These are phyloP conservation scores for Halocynthia roretzi DNA, from an alignment of 23 tunicate genomes.

Conservation along the genomic window DNA sequence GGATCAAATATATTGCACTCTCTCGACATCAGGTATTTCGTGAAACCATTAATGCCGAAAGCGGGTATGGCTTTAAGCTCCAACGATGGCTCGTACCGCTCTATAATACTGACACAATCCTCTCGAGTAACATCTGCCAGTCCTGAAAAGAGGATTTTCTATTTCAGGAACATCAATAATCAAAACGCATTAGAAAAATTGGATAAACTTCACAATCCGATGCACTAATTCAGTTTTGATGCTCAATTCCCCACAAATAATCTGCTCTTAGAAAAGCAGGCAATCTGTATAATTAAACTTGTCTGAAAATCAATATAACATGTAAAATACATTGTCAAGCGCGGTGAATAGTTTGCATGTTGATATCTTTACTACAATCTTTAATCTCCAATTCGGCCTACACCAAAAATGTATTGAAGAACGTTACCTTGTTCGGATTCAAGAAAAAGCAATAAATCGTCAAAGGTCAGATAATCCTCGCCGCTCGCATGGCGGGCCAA, in stretches of 20 bases:
- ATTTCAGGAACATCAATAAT: no score
- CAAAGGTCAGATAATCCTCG: conserved; percentile 59
- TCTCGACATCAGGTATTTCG: conserved; percentile 82
- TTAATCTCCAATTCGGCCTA: no score
- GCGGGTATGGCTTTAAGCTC: conserved; percentile 55
- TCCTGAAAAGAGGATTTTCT: conserved; percentile 21
- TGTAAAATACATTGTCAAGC: no score
- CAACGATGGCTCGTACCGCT: conserved; percentile 64
- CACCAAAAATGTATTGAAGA: background rate
- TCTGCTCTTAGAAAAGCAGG: no score
- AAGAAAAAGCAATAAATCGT: conserved; percentile 72
- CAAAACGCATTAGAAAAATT: no score
- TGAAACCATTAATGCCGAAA: conserved; percentile 95
- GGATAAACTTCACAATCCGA: no score
- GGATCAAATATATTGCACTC: conserved; percentile 76
- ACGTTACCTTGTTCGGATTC: conserved; percentile 89
- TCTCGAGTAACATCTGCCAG: conserved; percentile 48
- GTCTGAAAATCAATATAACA: no score
- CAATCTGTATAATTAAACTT: no score
- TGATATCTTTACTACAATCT: background rate
- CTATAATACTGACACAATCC: conserved; percentile 48
- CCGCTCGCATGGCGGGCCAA: conserved; percentile 73
- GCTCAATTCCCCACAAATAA: no score
- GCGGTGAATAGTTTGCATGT: background rate
- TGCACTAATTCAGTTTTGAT: no score